Base-by-base conservation (phyloP, 2,113 vertebrate genomes). In the Raja brachyura region DNA sequence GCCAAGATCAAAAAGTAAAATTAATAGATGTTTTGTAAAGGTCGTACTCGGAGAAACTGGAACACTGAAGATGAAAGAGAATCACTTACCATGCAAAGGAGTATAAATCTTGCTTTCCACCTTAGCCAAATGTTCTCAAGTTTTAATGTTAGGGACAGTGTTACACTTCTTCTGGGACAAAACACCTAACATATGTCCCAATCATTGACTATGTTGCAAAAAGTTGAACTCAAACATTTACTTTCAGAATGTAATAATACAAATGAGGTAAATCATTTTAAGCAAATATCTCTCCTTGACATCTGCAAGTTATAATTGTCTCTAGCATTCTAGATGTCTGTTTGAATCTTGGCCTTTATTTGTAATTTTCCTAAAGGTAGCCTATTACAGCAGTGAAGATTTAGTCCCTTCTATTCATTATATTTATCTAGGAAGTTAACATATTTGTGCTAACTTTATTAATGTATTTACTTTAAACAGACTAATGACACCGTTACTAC, bases 1-100 rank as follows among this genome's bases (percentile, higher is more conserved):
- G 93, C 94, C 94, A 93, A 96, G 94, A 96, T 96, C 95, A 97
- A 97, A 97, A 96, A 95, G 94, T 95, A 96, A 95, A 94, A 96
- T 96, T 97, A 97, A 97, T 96, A 97, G 96, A 97, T 97, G 96
- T 97, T 97, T 96, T 96, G 97, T 95, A 96, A 96, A 97, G 96
- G 96, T 97, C 95, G 95, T 95, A 95, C 96, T 97, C 96, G 94
- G 94, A 95, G 95, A 96, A 97, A 97, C 97, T 96, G 96, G 95
- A 97, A 97, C 95, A 95, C 94, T 93, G 95, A 95, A 96, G 96
- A 97, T 97, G 95, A 97, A 97, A 97, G 96, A 95, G 95, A 95
- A 96, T 96, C 95, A 92, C 90, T 92, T 92, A 92, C 90, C 90
- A 92, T 92, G 90, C 68, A 92, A 92, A 92, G 68, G 70, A 92